Evolutionary conservation across 2,888 invertebrate genomes (phyloP), one percentile per base, ranked within the genome.

Genomic region (Cheilosia soror): DNA sequence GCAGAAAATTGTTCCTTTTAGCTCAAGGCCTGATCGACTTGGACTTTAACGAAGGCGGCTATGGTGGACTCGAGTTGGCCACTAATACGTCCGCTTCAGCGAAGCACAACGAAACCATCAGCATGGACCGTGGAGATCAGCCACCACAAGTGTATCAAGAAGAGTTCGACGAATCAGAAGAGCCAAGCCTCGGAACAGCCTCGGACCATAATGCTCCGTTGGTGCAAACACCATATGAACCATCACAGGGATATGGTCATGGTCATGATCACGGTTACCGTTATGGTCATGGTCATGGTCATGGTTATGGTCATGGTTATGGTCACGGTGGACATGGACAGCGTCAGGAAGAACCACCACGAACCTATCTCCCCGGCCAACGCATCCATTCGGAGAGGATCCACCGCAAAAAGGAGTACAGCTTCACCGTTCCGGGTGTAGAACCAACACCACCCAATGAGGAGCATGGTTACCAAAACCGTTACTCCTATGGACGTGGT

Each of bases 71-170:
- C 27, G 87, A 89, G 11, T 72, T 89, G 3, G 31, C 31, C 11
- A 75, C 80, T 0, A 88, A 89, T 62, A 72, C 82, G 0, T 84
- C 82, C 4, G 78, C 73, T 6, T 83, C 87, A 0, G 42, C 88
- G 55, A 80, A 86, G 13, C 83, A 77, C 15, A 89, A 88, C n/a
- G 87, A 88, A 0, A 87, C 87, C 0, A 89, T 91, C 65, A 91
- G 91, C 5, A 90, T 89, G 71, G 91, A 91, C 87, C 91, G 92
- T 13, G 92, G 92, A 0, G 92, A 92, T 88, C 92, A 92, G 63
- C 92, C 92, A 1, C 92, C 92, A 0, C 89, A 92, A 80, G 82
- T 88, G 0, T 91, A 89, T 51, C 90, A 90, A 13, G 92, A 92
- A 44, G 88, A 89, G 4, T 87, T 89, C n/a, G 90, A 90, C 5